Base-by-base conservation (phyloP, 2,888 invertebrate genomes). In the Chrysodeixis includens region DNA sequence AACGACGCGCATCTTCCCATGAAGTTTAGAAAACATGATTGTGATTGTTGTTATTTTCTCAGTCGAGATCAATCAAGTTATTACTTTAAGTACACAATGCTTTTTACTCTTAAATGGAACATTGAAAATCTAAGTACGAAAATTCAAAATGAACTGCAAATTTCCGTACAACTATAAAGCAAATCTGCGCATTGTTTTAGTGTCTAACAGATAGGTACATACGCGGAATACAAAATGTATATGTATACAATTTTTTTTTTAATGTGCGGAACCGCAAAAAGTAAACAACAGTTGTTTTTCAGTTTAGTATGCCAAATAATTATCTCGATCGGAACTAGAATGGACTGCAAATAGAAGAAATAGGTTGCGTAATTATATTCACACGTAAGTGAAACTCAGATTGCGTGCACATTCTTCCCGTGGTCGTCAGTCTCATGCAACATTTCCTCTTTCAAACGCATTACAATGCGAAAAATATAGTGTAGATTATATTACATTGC, bases 371-470 rank as follows among this genome's bases (percentile, higher is more conserved):
- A 76, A 74, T 69, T 57, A 66, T 56, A 59, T 69, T 79, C 74
- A 57, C 67, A 65, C 56, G 74, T 76, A 66, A 79, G 74, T 79
- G 78, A 76, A 79, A 78, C 69, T 74, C 30, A 55, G 65, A 63
- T 74, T 54, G 79, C 69, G 71, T 74, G 67, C 66, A 53, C 68
- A 60, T 74, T 74, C 74, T 79, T 79, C 79, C 77, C 64, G 68
- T 74, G 26, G 22, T 32, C 35, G 35, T 65, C 44, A 26, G 22
- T n/a, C 54, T 56, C 66, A 60, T 62, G 56, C 71, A 60, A 62
- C 56, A 61, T 76, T 76, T 71, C 76, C 68, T 55, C 40, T 68
- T 26, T 4, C 3, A 26, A 6, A 2, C 6, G 26, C 2, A 4
- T 26, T 26, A 26, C 26, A 6, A 26, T 6, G 26, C 26, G 6